Conservation (phyloP, 2,888 invertebrate genomes). For the Belgica antarctica region DNA sequence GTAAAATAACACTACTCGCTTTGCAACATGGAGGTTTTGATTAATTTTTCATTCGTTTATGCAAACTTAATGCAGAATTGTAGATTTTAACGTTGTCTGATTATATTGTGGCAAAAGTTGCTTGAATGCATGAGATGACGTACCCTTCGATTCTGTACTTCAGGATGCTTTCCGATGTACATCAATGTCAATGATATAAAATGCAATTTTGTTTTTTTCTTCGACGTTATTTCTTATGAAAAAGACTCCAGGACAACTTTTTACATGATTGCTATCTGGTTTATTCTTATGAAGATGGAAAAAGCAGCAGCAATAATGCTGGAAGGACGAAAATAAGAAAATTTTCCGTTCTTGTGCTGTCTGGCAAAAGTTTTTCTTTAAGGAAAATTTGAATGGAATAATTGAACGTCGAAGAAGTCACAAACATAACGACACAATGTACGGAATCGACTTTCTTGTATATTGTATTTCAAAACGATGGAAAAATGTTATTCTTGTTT, state of each 20-base stretch:
- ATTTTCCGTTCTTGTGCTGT: background rate
- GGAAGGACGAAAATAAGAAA: background rate
- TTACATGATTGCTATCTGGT: background rate
- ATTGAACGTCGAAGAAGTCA: slow-evolving; percentile 42
- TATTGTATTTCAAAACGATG: slow-evolving; percentile 38
- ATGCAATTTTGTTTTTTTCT: background rate
- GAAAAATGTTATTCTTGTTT: slow-evolving; percentile 38
- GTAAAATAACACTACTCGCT: no score
- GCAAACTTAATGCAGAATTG: background rate
- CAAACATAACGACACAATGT: slow-evolving; percentile 34
- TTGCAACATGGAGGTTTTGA: no score
- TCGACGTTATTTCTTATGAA: background rate
- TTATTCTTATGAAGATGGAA: no score
- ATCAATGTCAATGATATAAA: no score
- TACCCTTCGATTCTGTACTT: background rate
- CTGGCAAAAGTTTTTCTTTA: background rate
- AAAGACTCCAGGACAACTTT: background rate
- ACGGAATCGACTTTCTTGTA: slow-evolving; percentile 14
- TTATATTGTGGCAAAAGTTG: background rate
- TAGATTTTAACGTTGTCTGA: background rate
- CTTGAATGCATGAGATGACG: background rate
- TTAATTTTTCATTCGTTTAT: no score
- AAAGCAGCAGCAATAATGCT: background rate
- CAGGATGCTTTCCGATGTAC: no score
- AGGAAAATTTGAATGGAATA: slow-evolving; percentile 40